Evolutionary conservation across 2,797 vertebrate species (phyloP).

Genomic region (Harpagifer antarcticus): DNA sequence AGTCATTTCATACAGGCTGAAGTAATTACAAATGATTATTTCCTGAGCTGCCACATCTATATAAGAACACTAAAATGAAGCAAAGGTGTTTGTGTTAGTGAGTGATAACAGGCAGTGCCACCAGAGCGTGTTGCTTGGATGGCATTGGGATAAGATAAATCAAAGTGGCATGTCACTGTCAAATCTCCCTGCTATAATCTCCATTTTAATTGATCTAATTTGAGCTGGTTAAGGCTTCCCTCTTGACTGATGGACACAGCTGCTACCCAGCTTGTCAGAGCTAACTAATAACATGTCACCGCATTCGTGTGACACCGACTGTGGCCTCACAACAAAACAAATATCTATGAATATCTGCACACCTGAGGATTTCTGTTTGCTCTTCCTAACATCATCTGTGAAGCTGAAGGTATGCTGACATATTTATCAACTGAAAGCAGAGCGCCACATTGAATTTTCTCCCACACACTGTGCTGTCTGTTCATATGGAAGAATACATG

Average conservation of each 20-base stretch:
- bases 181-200: constrained; percentile 44
- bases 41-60: constrained; percentile 30
- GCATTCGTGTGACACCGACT: neutral
- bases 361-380: neutral
- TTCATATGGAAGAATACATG: constrained; percentile 28
- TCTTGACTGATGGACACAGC: constrained; percentile 30
- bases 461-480: constrained; percentile 15
- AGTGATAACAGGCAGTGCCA: neutral
- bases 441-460: constrained; percentile 5
- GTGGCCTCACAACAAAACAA: neutral
- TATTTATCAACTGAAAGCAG: constrained; percentile 1
- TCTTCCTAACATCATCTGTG: constrained; percentile 8
- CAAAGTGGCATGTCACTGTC: constrained; percentile 41
- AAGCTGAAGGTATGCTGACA: constrained; percentile 3
- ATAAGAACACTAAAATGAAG: constrained; percentile 27
- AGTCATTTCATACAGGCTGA: constrained; percentile 37
- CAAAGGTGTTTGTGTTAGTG: neutral
- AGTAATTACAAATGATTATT: constrained; percentile 45
- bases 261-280: constrained; percentile 37
- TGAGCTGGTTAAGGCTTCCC: constrained; percentile 39
- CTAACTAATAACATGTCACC: constrained; percentile 58
- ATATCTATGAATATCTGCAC: neutral
- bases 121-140: neutral
- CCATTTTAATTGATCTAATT: constrained; percentile 59
- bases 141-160: constrained; percentile 45